phyloP scores from a whole-genome alignment of 1,140 invertebrate species.

The Brachionus angularis region DNA sequence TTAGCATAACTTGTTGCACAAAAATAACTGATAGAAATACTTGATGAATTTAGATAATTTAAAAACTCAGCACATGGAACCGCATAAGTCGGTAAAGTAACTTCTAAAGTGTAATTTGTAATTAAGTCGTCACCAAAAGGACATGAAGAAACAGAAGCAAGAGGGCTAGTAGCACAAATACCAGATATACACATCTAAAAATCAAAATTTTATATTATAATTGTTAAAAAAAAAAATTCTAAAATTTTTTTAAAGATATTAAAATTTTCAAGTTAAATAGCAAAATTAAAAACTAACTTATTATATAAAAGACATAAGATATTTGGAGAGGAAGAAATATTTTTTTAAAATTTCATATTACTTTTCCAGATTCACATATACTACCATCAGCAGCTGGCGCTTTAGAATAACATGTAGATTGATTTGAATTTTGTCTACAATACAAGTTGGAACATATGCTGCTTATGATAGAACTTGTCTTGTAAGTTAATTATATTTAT shows the following conservation, averaged over 20 bases:
- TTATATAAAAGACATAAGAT: too few relatives aligned
- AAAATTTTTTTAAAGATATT: too few relatives aligned
- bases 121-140: conserved; percentile 7
- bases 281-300: too few relatives aligned
- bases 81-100: too few relatives aligned
- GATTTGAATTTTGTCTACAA: conserved; percentile 6
- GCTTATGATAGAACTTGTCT: conserved; percentile 10
- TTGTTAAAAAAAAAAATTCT: neutral
- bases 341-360: too few relatives aligned
- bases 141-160: neutral
- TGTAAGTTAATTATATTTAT: neutral
- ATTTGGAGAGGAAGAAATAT: too few relatives aligned
- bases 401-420: conserved; percentile 1
- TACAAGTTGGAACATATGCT: neutral
- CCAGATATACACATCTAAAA: neutral
- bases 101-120: too few relatives aligned
- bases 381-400: conserved; percentile 18
- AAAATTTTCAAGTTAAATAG: too few relatives aligned
- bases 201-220: neutral
- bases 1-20: too few relatives aligned
- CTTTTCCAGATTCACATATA: conserved; percentile 9
- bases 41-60: neutral
- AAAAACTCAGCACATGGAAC: conserved; percentile 3
- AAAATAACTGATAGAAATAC: too few relatives aligned
- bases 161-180: neutral